Evolutionary conservation across 2,888 invertebrate species (phyloP), one percentile per base, ranked within the genome.

Genomic region (Melitaea athalia): DNA sequence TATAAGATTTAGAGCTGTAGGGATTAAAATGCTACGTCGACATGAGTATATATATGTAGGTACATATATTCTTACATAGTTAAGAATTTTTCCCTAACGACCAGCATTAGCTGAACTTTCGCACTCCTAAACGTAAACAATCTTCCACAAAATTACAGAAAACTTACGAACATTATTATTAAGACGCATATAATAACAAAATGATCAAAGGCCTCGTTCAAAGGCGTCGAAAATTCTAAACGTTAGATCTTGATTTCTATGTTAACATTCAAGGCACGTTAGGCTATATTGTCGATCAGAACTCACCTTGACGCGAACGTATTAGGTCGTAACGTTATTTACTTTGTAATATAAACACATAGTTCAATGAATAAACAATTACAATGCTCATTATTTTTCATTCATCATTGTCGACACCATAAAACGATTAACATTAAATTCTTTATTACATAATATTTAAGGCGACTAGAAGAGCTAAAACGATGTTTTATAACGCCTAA

Each of bases 181-280:
- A 52, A 11, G 47, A 38, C 38, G 38, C 38, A 38, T 4, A 14
- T 49, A 47, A 47, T 47, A n/a, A 6, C 47, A 49, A 0, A 49
- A n/a, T 1, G 6, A 49, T 49, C 31, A n/a, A 14, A 14, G 14
- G 6, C 33, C 14, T 49, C 5, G 14, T 55, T 33, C 53, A 5
- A 55, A 55, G 11, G 33, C 53, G 33, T 55, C 33, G 31, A 33
- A 14, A 33, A 55, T 33, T 31, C 17, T 49, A 59, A 49, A 24
- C 45, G 59, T 43, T 24, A 53, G 17, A 60, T 52, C 33, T 15
- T 42, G 33, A 33, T 31, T 38, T 6, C 15, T 8, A 53, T 31
- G 52, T 33, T 43, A 15, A 43, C 42, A 45, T 45, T 66, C 53
- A 14, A 45, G 45, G 45, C 60, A 66, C 65, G 52, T 60, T 8